These are phyloP conservation scores for Camponotus pennsylvanicus DNA, from an alignment of 1,140 invertebrate genomes.

Conservation along the genomic window DNA sequence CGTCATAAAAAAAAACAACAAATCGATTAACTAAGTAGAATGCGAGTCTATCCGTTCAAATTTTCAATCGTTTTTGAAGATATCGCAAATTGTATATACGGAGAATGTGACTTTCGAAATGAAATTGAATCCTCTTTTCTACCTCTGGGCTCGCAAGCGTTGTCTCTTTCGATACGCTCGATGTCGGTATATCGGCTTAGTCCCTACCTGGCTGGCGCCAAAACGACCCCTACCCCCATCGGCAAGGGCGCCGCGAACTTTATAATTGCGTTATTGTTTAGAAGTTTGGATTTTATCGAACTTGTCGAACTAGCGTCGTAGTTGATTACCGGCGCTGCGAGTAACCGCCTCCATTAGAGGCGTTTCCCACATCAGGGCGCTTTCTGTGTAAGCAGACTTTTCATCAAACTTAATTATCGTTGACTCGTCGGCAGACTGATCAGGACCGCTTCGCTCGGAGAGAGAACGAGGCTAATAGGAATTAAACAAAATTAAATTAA, in stretches of 20 bases:
- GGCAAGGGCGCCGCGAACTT: slow-evolving; percentile 67
- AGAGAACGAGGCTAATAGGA: slow-evolving; percentile 73
- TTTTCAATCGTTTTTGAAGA: neutral
- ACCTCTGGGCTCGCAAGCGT: neutral
- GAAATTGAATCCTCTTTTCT: neutral
- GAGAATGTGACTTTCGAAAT: neutral
- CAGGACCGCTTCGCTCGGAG: slow-evolving; percentile 60
- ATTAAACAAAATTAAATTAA: slow-evolving; percentile 78
- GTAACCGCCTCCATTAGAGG: slow-evolving; percentile 73
- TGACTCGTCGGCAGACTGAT: slow-evolving; percentile 73
- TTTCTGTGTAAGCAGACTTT: slow-evolving; percentile 72
- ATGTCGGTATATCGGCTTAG: slow-evolving; percentile 30
- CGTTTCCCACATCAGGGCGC: slow-evolving; percentile 53
- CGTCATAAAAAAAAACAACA: slow-evolving; percentile 52
- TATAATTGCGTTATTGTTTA: slow-evolving; percentile 72
- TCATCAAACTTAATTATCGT: slow-evolving; percentile 77
- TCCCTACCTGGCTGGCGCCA: slow-evolving; percentile 43
- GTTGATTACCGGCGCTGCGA: slow-evolving; percentile 72
- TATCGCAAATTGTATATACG: neutral
- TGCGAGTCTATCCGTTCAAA: neutral
- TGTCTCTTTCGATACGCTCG: slow-evolving; percentile 23
- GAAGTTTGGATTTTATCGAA: slow-evolving; percentile 74
- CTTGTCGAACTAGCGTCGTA: slow-evolving; percentile 71
- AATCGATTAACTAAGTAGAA: slow-evolving; percentile 37
- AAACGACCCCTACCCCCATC: slow-evolving; percentile 33